phyloP scores from a whole-genome alignment of 1,140 invertebrate species.

The Orius laevigatus region DNA sequence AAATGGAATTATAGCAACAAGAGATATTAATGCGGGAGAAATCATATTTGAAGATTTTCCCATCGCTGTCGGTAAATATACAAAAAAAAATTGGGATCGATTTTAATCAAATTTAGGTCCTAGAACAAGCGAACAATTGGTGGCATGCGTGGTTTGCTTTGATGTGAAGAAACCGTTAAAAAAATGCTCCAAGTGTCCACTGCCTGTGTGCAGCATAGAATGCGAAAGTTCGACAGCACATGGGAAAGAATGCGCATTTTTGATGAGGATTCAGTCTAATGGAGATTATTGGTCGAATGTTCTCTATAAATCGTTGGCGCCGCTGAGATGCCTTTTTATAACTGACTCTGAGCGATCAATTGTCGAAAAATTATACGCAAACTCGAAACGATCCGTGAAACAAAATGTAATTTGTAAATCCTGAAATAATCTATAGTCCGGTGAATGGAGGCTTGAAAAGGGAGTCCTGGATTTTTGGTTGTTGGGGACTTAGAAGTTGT shows the following conservation, averaged over 20 bases:
- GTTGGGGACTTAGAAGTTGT: too few relatives aligned
- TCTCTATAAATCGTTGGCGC: constrained; percentile 1
- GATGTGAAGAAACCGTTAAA: constrained; percentile 26
- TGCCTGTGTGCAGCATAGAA: constrained; percentile 37
- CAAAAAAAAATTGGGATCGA: constrained; percentile 5
- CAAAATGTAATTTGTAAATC: neutral
- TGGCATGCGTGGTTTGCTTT: constrained; percentile 38
- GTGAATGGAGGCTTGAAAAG: too few relatives aligned
- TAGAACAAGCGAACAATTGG: constrained; percentile 28
- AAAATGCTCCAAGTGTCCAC: constrained; percentile 34
- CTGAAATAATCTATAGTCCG: too few relatives aligned
- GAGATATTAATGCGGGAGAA: constrained; percentile 43
- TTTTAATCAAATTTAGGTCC: constrained; percentile 24
- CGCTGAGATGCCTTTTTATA: constrained; percentile 1
- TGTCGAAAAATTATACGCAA: neutral
- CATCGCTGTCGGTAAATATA: constrained; percentile 34
- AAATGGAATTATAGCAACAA: constrained; percentile 43
- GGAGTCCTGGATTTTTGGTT: too few relatives aligned
- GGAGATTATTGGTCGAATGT: constrained; percentile 28
- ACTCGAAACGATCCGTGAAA: neutral
- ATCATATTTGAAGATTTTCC: constrained; percentile 48
- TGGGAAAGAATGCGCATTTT: constrained; percentile 37
- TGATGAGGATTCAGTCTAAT: constrained; percentile 30
- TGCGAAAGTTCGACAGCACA: constrained; percentile 38
- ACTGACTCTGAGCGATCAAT: neutral